Evolutionary conservation across 2,797 vertebrate species (phyloP).

Genomic region (Heterohyrax brucei): DNA sequence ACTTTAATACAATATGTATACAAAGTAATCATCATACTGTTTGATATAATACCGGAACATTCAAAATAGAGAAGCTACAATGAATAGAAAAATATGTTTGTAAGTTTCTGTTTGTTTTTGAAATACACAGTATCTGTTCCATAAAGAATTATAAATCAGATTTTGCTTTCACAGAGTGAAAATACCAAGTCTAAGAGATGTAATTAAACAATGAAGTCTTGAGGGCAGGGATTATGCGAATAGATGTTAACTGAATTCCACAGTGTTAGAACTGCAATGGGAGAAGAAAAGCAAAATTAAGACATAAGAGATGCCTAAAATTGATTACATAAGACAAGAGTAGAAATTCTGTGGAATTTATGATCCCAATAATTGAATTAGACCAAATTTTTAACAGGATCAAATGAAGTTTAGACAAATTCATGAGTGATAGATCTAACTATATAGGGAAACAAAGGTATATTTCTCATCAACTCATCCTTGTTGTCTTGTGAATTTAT

Average conservation of each 20-base stretch:
- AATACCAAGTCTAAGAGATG: slow-evolving; percentile 43
- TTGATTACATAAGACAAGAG: slow-evolving; percentile 8
- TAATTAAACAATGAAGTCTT: slow-evolving; percentile 69
- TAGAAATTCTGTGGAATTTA: slow-evolving; percentile 19
- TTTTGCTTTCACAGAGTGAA: slow-evolving; percentile 18
- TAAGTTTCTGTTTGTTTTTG: slow-evolving; percentile 49
- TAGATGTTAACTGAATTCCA: slow-evolving; percentile 65
- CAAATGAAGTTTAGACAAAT: slow-evolving; percentile 55
- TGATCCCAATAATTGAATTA: slow-evolving; percentile 29
- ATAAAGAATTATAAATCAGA: slow-evolving; percentile 41
- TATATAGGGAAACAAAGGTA: slow-evolving; percentile 13
- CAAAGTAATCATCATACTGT: background rate
- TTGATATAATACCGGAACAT: background rate
- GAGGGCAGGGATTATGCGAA: slow-evolving; percentile 31
- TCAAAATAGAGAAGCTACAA: slow-evolving; percentile 1
- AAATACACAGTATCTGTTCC: background rate
- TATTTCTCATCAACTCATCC: background rate
- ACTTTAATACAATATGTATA: background rate
- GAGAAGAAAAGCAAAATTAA: background rate
- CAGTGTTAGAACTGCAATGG: slow-evolving; percentile 38
- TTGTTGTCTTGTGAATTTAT: slow-evolving; percentile 41
- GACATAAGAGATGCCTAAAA: background rate
- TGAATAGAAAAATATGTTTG: background rate
- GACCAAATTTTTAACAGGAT: slow-evolving; percentile 44
- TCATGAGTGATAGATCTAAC: slow-evolving; percentile 1